Evolutionary conservation across 2,113 vertebrate species (phyloP).

Genomic region (Spea bombifrons): DNA sequence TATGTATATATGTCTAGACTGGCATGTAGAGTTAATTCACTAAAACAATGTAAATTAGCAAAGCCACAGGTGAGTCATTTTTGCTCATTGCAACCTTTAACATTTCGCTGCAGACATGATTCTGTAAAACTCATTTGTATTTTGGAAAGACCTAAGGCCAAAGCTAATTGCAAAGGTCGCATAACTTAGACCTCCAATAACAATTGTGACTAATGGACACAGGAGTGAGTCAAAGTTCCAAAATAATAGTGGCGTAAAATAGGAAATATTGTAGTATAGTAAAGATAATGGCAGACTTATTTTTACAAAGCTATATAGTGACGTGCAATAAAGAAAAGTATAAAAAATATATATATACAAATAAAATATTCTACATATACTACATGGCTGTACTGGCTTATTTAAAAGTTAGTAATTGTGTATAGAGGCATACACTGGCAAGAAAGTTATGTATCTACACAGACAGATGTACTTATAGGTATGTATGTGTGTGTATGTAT

Average conservation of each 20-base stretch:
- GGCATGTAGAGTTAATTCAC: not conserved
- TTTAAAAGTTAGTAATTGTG: no score
- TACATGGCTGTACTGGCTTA: no score
- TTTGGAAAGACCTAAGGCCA: not conserved
- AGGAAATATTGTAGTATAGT: not conserved
- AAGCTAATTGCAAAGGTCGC: not conserved
- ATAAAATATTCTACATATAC: no score
- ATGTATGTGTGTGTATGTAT: no score
- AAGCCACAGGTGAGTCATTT: not conserved
- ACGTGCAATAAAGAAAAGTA: not conserved
- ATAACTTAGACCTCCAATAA: conserved; percentile 9
- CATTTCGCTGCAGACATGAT: not conserved
- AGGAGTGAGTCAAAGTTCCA: not conserved
- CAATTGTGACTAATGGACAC: conserved; percentile 11
- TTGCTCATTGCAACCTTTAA: not conserved
- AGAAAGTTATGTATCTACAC: no score
- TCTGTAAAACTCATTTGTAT: not conserved
- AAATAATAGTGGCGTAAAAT: no score
- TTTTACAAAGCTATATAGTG: no score
- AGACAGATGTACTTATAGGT: no score
- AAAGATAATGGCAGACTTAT: not conserved
- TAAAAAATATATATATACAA: no score
- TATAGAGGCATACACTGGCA: no score
- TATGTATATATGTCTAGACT: conserved; percentile 7
- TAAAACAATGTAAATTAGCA: not conserved